phyloP scores from a whole-genome alignment of 2,888 invertebrate species.

The Thumatha senex region DNA sequence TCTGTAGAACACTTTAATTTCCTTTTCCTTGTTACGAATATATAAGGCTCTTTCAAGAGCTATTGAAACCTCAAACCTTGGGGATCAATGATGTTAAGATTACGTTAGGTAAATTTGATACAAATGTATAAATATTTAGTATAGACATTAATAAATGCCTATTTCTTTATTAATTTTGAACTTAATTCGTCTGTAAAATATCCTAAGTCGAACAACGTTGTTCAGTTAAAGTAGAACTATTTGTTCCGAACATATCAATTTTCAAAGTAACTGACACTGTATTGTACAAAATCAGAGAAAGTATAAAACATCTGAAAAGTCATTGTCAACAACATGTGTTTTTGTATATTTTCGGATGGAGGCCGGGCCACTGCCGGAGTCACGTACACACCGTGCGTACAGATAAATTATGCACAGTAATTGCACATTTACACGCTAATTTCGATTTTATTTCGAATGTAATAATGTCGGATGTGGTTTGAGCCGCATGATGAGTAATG shows the following conservation, averaged over 20 bases:
- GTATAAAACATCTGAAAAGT: slow-evolving; percentile 27
- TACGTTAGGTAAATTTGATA: too few species aligned
- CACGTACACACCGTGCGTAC: slow-evolving; percentile 21
- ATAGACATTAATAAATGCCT: too few species aligned
- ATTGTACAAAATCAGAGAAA: slow-evolving; percentile 10
- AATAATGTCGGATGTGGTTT: neutral
- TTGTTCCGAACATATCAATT: neutral
- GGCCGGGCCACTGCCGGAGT: slow-evolving; percentile 18
- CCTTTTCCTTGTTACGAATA: neutral
- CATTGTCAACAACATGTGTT: slow-evolving; percentile 29
- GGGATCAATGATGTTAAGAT: too few species aligned
- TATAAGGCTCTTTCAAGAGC: too few species aligned
- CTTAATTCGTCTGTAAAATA: too few species aligned
- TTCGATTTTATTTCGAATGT: neutral
- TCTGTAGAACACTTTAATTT: neutral
- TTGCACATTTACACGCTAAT: neutral
- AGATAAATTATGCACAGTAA: slow-evolving; percentile 19
- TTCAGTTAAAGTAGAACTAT: too few species aligned
- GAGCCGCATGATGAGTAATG: neutral
- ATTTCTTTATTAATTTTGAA: too few species aligned
- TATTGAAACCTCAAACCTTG: too few species aligned
- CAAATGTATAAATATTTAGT: too few species aligned
- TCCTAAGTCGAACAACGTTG: too few species aligned
- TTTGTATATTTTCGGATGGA: slow-evolving; percentile 29
- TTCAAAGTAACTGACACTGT: neutral